Evolutionary conservation across 2,113 vertebrate species (phyloP).

Genomic region (Peucedramus taeniatus): DNA sequence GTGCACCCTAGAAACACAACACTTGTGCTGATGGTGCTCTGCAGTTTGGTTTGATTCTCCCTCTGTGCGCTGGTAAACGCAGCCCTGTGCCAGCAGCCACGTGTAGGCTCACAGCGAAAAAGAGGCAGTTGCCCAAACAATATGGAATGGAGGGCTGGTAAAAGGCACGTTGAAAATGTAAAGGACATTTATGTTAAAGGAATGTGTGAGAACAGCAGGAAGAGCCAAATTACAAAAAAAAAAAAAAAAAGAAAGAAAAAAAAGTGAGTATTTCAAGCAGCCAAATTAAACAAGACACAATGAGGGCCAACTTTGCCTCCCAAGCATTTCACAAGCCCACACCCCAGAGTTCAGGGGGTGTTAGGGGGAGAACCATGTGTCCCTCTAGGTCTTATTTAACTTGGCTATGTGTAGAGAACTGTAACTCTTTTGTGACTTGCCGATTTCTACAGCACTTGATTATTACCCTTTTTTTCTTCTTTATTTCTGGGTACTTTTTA

Average conservation of each 20-base stretch:
- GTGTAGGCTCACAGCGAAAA: background rate
- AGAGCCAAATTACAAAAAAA: constrained; percentile 56
- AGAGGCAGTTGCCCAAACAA: background rate
- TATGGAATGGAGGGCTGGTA: background rate
- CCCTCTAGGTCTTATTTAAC: constrained; percentile 61
- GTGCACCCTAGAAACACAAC: background rate
- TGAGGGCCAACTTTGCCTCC: constrained; percentile 21
- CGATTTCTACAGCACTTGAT: constrained; percentile 14
- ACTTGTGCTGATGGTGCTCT: accelerated
- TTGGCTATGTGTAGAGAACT: constrained; percentile 39
- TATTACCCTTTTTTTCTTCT: background rate
- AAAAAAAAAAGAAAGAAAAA: constrained; percentile 45
- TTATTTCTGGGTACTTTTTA: background rate
- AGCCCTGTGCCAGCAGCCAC: background rate
- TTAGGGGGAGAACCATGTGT: background rate
- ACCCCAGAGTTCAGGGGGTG: background rate
- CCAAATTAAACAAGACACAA: constrained; percentile 68
- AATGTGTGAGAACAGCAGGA: constrained; percentile 62
- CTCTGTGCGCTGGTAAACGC: background rate
- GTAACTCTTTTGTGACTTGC: constrained; percentile 58
- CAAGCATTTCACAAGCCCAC: constrained; percentile 45
- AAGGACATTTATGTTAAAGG: constrained; percentile 34
- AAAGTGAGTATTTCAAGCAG: background rate
- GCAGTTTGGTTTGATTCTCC: background rate
- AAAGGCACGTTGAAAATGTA: constrained; percentile 50